phyloP scores from a whole-genome alignment of 2,888 invertebrate species.

The Metalampra italica region DNA sequence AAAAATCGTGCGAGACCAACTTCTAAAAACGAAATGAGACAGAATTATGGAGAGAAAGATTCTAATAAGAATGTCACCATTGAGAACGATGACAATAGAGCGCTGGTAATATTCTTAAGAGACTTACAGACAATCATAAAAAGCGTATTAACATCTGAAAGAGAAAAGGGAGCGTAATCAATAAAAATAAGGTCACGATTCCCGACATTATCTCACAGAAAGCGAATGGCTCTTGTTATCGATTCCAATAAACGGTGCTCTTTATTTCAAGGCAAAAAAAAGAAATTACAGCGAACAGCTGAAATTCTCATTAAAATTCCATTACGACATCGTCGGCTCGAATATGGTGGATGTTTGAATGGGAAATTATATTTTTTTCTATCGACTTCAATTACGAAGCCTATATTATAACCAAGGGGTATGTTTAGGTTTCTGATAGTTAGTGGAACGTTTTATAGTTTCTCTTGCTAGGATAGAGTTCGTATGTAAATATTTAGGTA shows the following conservation, averaged over 20 bases:
- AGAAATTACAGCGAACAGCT: constrained; percentile 50
- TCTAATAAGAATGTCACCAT: too few relatives aligned
- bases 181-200: constrained; percentile 43
- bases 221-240: constrained; percentile 41
- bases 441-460: too few relatives aligned
- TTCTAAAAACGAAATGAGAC: too few relatives aligned
- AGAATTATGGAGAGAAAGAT: too few relatives aligned
- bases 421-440: background rate
- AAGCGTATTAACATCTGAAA: constrained; percentile 28
- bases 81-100: background rate
- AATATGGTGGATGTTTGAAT: constrained; percentile 47
- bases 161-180: constrained; percentile 26
- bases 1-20: too few relatives aligned
- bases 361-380: constrained; percentile 33
- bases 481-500: too few relatives aligned
- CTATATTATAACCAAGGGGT: constrained; percentile 2
- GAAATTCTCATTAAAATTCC: constrained; percentile 70
- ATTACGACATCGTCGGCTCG: constrained; percentile 46
- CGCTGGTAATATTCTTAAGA: constrained; percentile 7
- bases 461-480: too few relatives aligned
- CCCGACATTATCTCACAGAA: constrained; percentile 39
- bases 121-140: constrained; percentile 26
- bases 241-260: constrained; percentile 53
- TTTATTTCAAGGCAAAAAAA: constrained; percentile 42
- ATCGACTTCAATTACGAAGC: constrained; percentile 23